These are phyloP conservation scores for Pseudomyrmex pallidus DNA, from an alignment of 1,140 invertebrate genomes.

Conservation along the genomic window DNA sequence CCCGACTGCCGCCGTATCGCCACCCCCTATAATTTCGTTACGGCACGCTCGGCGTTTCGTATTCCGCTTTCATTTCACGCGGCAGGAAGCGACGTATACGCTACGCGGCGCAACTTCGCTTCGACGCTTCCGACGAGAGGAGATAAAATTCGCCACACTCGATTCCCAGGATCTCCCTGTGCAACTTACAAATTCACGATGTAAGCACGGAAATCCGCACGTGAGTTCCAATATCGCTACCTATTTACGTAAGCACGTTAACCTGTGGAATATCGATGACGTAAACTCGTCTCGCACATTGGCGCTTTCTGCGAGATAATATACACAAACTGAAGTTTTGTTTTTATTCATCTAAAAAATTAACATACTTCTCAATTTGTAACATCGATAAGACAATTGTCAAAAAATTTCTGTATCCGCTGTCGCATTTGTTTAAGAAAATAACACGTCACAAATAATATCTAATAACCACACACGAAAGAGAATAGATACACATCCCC, in stretches of 20 bases:
- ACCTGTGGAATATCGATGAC: constrained; percentile 45
- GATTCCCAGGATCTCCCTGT: constrained; percentile 34
- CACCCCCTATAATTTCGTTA: constrained; percentile 60
- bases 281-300: constrained; percentile 6
- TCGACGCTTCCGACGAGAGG: constrained; percentile 53
- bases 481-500: neutral
- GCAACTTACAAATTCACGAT: constrained; percentile 54
- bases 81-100: constrained; percentile 51
- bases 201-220: constrained; percentile 57
- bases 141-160: constrained; percentile 50
- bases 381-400: no score
- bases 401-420: no score
- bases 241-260: constrained; percentile 59
- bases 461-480: neutral
- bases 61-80: constrained; percentile 63
- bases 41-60: constrained; percentile 58
- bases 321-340: no score
- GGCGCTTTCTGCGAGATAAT: neutral
- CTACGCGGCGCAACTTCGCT: constrained; percentile 36
- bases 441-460: no score
- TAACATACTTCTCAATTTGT: neutral
- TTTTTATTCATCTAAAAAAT: constrained; percentile 6
- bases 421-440: no score
- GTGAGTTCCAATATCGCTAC: constrained; percentile 50
- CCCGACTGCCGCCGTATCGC: constrained; percentile 4